phyloP scores from a whole-genome alignment of 2,888 invertebrate species.

The Psococerastis gibbosa region DNA sequence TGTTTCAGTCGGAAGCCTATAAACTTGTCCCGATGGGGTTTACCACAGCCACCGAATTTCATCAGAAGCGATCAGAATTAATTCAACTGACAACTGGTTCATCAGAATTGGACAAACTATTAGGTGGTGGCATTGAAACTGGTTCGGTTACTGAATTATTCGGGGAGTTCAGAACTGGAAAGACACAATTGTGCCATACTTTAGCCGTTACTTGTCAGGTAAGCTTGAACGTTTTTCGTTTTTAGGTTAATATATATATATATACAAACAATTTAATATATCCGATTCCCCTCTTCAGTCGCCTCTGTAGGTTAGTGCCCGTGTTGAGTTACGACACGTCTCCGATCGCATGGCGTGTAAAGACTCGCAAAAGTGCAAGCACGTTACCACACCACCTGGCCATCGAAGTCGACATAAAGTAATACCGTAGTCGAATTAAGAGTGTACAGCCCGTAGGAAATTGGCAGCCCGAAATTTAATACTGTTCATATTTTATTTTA shows the following conservation, averaged over 20 bases:
- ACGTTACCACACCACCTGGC: too few relatives aligned
- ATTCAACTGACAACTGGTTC: slow-evolving; percentile 91
- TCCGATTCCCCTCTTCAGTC: too few relatives aligned
- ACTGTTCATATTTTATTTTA: too few relatives aligned
- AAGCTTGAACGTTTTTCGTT: slow-evolving; percentile 16
- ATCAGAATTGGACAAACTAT: slow-evolving; percentile 74
- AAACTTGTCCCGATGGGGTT: slow-evolving; percentile 96
- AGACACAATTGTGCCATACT: slow-evolving; percentile 92
- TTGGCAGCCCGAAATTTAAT: too few relatives aligned
- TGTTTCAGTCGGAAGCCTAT: slow-evolving; percentile 49
- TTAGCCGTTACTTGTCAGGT: slow-evolving; percentile 95
- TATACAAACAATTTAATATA: too few relatives aligned
- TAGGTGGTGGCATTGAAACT: slow-evolving; percentile 94
- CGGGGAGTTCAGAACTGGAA: slow-evolving; percentile 95
- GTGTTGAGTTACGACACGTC: too few relatives aligned
- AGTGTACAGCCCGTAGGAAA: too few relatives aligned
- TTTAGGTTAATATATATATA: background rate
- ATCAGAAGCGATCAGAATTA: slow-evolving; percentile 86
- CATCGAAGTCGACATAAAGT: too few relatives aligned
- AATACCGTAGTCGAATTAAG: too few relatives aligned
- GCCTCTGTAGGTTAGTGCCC: too few relatives aligned
- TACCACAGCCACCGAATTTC: slow-evolving; percentile 91
- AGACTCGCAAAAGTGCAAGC: too few relatives aligned
- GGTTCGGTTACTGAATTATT: slow-evolving; percentile 97
- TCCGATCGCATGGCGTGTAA: too few relatives aligned